Conservation (phyloP, 1,140 invertebrate species). For the Cotesia vestalis region DNA sequence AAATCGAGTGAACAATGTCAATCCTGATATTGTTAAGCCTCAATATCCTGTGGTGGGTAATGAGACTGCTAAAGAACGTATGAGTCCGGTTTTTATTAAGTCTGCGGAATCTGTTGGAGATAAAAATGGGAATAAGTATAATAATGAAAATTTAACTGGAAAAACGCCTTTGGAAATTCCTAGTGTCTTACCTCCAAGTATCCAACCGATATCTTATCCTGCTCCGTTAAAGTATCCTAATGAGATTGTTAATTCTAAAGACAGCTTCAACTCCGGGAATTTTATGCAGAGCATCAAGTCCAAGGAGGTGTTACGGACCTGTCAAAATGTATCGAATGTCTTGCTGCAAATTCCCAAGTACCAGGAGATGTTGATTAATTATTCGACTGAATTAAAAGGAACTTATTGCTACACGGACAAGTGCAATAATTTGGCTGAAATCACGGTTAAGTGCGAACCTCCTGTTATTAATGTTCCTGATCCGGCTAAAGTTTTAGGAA, state of each 20-base stretch:
- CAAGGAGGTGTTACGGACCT: conserved; percentile 59
- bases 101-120: not conserved
- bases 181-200: conserved; percentile 34
- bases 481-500: conserved; percentile 52
- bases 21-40: not conserved
- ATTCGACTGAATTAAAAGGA: conserved; percentile 52
- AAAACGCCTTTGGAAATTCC: not conserved
- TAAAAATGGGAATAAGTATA: conserved; percentile 17
- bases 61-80: not conserved
- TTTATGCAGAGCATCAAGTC: conserved; percentile 60
- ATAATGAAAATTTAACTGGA: conserved; percentile 8
- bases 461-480: conserved; percentile 63
- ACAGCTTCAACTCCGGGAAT: conserved; percentile 41
- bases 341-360: conserved; percentile 62
- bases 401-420: conserved; percentile 56
- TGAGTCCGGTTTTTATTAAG: conserved; percentile 11
- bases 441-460: conserved; percentile 52
- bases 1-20: conserved; percentile 3
- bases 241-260: conserved; percentile 49
- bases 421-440: conserved; percentile 58
- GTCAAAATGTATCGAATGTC: conserved; percentile 61
- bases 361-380: conserved; percentile 59
- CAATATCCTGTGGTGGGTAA: not conserved
- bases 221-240: conserved; percentile 48
- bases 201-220: too few species aligned